phyloP scores from a whole-genome alignment of 2,888 invertebrate genomes.

The Sinodicranocentrus sp. region DNA sequence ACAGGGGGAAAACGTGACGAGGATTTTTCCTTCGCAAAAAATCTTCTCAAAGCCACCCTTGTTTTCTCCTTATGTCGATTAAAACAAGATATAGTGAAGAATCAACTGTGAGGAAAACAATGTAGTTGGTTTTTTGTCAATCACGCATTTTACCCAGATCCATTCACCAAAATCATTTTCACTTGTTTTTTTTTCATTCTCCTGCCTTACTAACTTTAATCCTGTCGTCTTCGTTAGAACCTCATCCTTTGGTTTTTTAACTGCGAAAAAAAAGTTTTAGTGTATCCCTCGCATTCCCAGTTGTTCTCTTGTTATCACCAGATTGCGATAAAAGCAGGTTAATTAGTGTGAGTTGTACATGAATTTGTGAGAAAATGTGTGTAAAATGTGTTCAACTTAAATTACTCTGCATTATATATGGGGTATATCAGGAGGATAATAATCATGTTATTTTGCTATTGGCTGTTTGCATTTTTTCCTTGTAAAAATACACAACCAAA shows the following conservation, averaged over 20 bases:
- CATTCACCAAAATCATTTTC: too few relatives aligned
- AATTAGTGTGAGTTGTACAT: slow-evolving; percentile 55
- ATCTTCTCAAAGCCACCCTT: background rate
- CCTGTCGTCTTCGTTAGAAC: slow-evolving; percentile 6
- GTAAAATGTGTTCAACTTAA: too few relatives aligned
- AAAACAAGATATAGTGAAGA: slow-evolving; percentile 31
- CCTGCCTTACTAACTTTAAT: slow-evolving; percentile 3
- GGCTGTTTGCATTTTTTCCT: too few relatives aligned
- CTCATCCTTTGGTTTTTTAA: background rate
- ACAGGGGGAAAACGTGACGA: slow-evolving; percentile 54
- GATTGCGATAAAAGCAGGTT: slow-evolving; percentile 55
- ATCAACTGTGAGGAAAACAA: background rate
- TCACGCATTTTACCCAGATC: slow-evolving; percentile 53
- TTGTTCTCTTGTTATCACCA: background rate
- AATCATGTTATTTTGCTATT: too few relatives aligned
- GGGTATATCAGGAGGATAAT: too few relatives aligned
- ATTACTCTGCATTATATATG: too few relatives aligned
- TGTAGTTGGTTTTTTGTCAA: background rate
- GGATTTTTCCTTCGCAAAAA: slow-evolving; percentile 40
- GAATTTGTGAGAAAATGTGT: background rate
- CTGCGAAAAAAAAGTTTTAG: background rate
- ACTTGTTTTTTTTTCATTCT: too few relatives aligned
- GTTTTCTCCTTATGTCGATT: slow-evolving; percentile 36
- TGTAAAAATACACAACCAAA: too few relatives aligned
- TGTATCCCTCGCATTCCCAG: background rate